A percentile compares a stretch with the other conserved stretches of the same genome.
Conservation (phyloP, 2,113 vertebrate species). For the Cisticola juncidis region DNA sequence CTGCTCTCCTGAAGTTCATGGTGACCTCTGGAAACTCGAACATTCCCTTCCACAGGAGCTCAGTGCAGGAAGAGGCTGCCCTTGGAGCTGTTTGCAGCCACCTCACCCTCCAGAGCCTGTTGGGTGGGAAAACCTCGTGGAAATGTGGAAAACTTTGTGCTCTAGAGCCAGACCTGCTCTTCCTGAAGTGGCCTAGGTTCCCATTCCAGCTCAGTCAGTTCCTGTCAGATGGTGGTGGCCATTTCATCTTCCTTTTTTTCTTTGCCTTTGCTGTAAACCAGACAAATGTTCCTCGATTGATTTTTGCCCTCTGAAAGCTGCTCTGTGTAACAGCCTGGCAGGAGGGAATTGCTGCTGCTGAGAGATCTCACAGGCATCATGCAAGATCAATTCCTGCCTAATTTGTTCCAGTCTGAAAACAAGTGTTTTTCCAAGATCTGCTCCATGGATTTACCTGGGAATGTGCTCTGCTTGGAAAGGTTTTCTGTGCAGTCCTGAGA, state of each 20-base stretch:
- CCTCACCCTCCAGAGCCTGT: not conserved
- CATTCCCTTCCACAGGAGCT: not conserved
- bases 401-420: not conserved
- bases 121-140: not conserved
- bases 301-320: not conserved
- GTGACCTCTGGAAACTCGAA: not conserved
- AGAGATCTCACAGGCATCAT: fast-evolving
- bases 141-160: not conserved
- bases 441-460: not conserved
- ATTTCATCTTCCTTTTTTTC: not conserved
- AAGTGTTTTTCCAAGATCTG: not conserved
- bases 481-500: not conserved
- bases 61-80: not conserved
- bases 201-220: not conserved
- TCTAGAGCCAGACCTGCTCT: fast-evolving
- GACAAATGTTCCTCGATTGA: not conserved
- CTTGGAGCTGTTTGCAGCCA: not conserved
- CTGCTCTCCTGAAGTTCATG: not conserved
- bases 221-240: not conserved
- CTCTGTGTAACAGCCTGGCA: not conserved
- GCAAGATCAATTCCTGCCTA: not conserved
- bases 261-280: not conserved
- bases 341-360: not conserved
- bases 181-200: not conserved
- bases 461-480: not conserved